Evolutionary conservation across 2,113 vertebrate genomes (phyloP), one percentile per base, ranked within the genome.

Genomic region (Leiothrix lutea): DNA sequence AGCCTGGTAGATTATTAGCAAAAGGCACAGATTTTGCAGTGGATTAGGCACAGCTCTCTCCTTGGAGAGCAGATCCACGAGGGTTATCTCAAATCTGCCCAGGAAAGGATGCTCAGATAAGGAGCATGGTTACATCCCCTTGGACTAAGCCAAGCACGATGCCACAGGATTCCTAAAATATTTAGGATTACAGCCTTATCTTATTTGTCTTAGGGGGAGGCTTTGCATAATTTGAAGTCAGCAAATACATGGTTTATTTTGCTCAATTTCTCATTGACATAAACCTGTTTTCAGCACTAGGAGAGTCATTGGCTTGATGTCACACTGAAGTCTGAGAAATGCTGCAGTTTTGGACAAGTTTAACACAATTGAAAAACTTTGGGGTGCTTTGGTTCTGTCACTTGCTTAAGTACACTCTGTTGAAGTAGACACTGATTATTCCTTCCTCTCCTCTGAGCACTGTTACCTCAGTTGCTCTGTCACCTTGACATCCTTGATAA

Each of bases 91-190:
- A 47, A 22, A 90, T 80, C 51, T 66, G 38, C 60, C 85, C 67
- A 86, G 58, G 36, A 70, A 80, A 72, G 25, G 86, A 86, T 90
- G 58, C 82, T 94, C 88, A 50, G 26, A 90, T 60, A 85, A 48
- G 25, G 29, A 53, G 22, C 22, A 9, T 20, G 31, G 16, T 75
- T 80, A 20, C 19, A 62, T 77, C 62, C 33, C 33, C 58, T 53
- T 47, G 38, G 58, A 80, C 40, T 61, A 57, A 72, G 24, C 62
- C 66, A 77, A 94, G n/a, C 54, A 65, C 0, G 0, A 7, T 61
- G 31, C 62, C 67, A 54, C 82, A 51, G n/a, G 60, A 97, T 92
- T 94, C 94, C 67, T 78, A 66, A 93, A 77, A 96, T 93, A 58
- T 36, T 93, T 92, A 36, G 51, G 64, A 78, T 95, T 80, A 78